Base-by-base conservation (phyloP, 2,888 invertebrate species). In the Meiosimyza decipiens region DNA sequence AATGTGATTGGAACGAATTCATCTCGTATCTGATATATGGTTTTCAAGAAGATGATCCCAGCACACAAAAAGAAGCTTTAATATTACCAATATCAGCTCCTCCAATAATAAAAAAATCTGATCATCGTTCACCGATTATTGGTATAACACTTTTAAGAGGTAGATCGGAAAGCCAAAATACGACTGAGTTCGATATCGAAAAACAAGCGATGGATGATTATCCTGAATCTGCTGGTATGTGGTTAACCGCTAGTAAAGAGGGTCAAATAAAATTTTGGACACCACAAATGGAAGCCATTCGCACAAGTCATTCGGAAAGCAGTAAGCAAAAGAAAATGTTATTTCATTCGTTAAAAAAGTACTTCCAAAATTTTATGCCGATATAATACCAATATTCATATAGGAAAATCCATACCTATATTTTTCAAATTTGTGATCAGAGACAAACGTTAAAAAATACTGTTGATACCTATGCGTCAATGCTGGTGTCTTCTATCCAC, bases 241-340 rank as follows among this genome's bases (percentile, higher is more conserved):
- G 94, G 85, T 84, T 94, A 75, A 92, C 94, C 0, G 91, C 91
- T 49, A 94, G 94, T 80, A 91, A 91, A 78, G 94, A 95, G 81
- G 95, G 95, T 1, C 88, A 89, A 79, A 89, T 95, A 77, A 93
- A 93, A 83, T 92, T 93, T 86, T 95, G 95, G 95, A 90, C 92
- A 0, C 85, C 92, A 16, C 91, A 92, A 79, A 90, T 94, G 89
- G 89, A 89, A n/a, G 88, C 90, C 67, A 87, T 91, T 77, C 89
- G 92, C 71, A 90, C 90, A 13, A 91, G 91, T 0, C 89, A 87
- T 78, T 92, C 93, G 0, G 89, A 89, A 49, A 91, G 91, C 80
- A 90, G 93, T 90, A 85, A 89, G 89, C 9, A 40, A 40, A 40
- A 3, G 9, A 40, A 40, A 40, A 40, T 40, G 6, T 40, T 9